Evolutionary conservation across 2,888 invertebrate genomes (phyloP).

Genomic region (Invenusta paracnida): DNA sequence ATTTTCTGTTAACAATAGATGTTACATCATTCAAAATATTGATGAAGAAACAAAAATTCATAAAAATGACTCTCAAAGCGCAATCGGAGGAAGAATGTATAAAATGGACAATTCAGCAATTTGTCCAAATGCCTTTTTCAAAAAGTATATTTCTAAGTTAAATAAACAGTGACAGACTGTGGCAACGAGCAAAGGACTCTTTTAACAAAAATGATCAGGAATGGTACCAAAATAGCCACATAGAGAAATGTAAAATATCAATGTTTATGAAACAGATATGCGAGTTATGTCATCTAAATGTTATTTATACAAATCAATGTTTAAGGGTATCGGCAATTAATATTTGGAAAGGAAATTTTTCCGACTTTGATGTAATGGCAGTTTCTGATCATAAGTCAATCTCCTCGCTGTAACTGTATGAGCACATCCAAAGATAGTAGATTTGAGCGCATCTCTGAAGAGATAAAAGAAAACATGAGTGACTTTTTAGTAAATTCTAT

Average conservation of each 20-base stretch:
- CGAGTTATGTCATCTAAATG: not conserved
- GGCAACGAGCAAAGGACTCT: not conserved
- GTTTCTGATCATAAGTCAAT: not conserved
- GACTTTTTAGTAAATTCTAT: not conserved
- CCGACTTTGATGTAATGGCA: not conserved
- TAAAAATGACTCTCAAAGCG: not conserved
- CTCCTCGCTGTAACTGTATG: not conserved
- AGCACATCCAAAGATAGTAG: not conserved
- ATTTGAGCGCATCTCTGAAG: too few species aligned
- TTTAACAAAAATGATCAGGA: conserved; percentile 6
- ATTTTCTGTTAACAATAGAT: not conserved
- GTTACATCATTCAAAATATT: not conserved
- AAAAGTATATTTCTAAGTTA: not conserved
- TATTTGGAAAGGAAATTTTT: not conserved
- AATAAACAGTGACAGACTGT: conserved; percentile 17
- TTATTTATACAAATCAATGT: not conserved
- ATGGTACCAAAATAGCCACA: not conserved
- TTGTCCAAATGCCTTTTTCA: not conserved
- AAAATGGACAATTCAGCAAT: conserved; percentile 18
- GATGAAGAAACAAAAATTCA: not conserved
- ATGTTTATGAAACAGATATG: not conserved
- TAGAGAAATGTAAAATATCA: not conserved
- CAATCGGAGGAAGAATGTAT: conserved; percentile 19
- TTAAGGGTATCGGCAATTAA: not conserved
- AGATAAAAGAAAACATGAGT: too few species aligned